A percentile compares a stretch with the other conserved stretches of the same genome.
phyloP scores from a whole-genome alignment of 2,113 vertebrate species.

The Phrynosoma platyrhinos region DNA sequence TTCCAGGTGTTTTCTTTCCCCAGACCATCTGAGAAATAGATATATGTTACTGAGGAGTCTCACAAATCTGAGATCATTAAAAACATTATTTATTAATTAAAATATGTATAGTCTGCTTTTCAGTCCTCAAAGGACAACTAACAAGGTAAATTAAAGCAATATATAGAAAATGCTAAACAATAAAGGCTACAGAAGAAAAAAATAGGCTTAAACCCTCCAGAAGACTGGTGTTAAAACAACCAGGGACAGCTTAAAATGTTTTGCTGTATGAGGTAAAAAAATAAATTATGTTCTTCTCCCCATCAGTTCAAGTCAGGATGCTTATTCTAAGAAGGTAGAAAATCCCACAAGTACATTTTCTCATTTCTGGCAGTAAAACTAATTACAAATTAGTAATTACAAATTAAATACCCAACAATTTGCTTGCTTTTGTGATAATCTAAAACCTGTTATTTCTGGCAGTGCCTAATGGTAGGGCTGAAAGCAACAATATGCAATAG shows the following conservation, averaged over 20 bases:
- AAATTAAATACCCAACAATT: no score
- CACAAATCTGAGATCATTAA: neutral
- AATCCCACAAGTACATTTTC: neutral
- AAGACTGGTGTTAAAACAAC: neutral
- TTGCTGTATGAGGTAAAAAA: neutral
- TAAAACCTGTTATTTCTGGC: no score
- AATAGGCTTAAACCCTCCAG: neutral
- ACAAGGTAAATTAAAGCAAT: neutral
- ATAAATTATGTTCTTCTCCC: neutral
- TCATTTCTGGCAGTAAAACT: no score
- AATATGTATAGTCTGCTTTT: neutral
- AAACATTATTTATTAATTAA: neutral
- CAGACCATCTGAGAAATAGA: neutral
- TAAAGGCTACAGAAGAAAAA: neutral
- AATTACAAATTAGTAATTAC: no score
- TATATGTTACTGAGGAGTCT: neutral
- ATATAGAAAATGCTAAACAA: neutral
- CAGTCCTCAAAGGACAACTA: neutral
- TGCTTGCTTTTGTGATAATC: no score
- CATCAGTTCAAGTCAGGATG: neutral
- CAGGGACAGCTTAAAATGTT: neutral
- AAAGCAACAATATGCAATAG: no score
- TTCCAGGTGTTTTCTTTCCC: no score
- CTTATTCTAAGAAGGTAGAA: neutral
- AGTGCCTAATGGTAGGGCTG: no score